Conservation (phyloP, 2,797 vertebrate species). For the Pogoniulus pusillus region DNA sequence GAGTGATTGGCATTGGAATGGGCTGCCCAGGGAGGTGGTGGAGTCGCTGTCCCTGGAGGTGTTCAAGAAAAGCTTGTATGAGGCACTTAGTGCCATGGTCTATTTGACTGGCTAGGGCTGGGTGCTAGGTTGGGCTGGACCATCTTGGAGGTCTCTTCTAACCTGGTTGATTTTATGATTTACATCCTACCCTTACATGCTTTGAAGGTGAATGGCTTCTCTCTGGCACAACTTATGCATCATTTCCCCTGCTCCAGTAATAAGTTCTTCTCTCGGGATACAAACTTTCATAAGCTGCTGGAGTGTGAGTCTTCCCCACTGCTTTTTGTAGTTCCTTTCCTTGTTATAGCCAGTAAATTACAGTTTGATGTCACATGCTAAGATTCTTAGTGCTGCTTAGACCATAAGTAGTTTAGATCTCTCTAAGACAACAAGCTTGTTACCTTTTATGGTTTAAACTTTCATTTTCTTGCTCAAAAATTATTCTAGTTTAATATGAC, state of each 20-base stretch:
- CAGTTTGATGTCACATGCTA: not conserved
- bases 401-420: not conserved
- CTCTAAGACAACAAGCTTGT: not conserved
- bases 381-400: not conserved
- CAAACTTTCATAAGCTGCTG: not conserved
- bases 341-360: not conserved
- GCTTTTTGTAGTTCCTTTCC: not conserved
- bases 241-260: not conserved
- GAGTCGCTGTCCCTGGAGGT: no score
- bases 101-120: no score
- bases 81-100: no score
- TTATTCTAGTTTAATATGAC: not conserved
- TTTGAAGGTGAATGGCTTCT: accelerated
- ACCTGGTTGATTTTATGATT: no score
- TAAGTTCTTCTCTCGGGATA: not conserved
- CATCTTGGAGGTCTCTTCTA: no score
- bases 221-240: not conserved
- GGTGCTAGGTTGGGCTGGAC: no score
- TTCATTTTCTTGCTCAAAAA: not conserved
- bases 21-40: no score
- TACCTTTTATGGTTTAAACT: not conserved
- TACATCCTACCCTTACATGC: no score
- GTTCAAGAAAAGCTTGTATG: no score
- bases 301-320: not conserved
- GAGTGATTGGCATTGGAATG: no score